Evolutionary conservation across 2,797 vertebrate species (phyloP), one percentile per base, ranked within the genome.

Genomic region (Megalops cyprinoides): DNA sequence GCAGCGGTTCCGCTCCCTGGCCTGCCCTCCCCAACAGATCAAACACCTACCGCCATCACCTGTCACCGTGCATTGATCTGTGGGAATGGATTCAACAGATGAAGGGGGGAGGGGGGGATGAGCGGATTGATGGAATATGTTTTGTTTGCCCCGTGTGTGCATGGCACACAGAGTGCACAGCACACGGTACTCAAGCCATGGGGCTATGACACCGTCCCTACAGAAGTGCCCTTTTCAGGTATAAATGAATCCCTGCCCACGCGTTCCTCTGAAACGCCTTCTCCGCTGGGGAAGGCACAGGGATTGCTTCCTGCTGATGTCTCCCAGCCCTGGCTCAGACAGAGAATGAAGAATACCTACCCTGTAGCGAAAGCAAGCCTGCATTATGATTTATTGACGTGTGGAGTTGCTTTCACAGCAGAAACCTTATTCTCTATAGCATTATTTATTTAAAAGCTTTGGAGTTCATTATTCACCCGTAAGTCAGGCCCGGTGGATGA

Each of bases 371-470:
- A 75, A 44, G 42, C 44, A 37, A 76, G 55, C 46, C 73, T 0
- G 51, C 9, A 20, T 82, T 84, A 82, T 81, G 77, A 83, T 83
- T 79, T 75, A 73, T 74, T 78, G 69, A 85, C 77, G 81, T 74
- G 34, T 39, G 79, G 80, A 67, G 73, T 60, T 86, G 76, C 80
- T 82, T 79, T 77, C 79, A 69, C 65, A 85, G 73, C 62, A 74
- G 42, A 65, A 74, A 69, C 79, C 81, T 74, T 49, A 81, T 84
- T 76, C 76, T 76, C 76, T 28, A 75, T 69, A 65, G 53, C 73
- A 83, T 83, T 82, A 82, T 73, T 81, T 75, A 84, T 83, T 86
- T 81, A 77, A 83, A 74, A 42, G 31, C 42, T 44, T 81, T 46
- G 60, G 79, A 75, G 51, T 77, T 73, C 58, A 82, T 83, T 82